Evolutionary conservation across 2,797 vertebrate genomes (phyloP), one percentile per base, ranked within the genome.

Genomic region (Anguilla megastoma): DNA sequence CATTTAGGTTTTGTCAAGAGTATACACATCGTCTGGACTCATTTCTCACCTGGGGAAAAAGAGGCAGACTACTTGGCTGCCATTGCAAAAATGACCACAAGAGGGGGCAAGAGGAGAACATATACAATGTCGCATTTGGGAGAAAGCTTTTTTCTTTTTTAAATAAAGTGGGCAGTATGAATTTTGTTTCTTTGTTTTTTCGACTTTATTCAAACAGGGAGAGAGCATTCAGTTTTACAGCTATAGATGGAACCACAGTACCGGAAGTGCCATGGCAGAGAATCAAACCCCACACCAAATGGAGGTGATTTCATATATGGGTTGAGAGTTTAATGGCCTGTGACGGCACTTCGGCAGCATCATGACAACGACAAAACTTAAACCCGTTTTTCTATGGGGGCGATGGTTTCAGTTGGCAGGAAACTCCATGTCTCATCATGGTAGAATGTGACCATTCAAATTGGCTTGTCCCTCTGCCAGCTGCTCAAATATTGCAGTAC

Each of bases 51-150:
- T 7, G 41, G 36, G 80, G 41, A 18, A n/a, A 0, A 24, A 45
- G 0, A 14, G 50, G n/a, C 4, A 66, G 1, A 66, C 83, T 63
- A 14, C 33, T 52, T 21, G 10, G 16, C 86, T 90, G 90, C 86
- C 84, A 86, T 87, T 89, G 0, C 21, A 4, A 10, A 79, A 10
- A 86, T 16, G 50, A 60, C 92, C 93, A 89, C 87, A 27, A 91
- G 91, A 86, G 58, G 90, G 90, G 0, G 2, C 18, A 50, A 86
- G 7, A 87, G 36, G 36, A 16, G 8, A 21, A 7, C 0, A 27
- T 5, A n/a, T 60, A 52, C 36, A 41, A 71, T 27, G 27, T 16
- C 41, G 76, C 9, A 48, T 27, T 24, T 7, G 9, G 33, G 30
- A 12, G 45, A 9, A 2, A 3, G 24, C 21, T 48, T 60, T 21